Conservation (phyloP, 2,113 vertebrate species). For the Harpagus bidentatus region DNA sequence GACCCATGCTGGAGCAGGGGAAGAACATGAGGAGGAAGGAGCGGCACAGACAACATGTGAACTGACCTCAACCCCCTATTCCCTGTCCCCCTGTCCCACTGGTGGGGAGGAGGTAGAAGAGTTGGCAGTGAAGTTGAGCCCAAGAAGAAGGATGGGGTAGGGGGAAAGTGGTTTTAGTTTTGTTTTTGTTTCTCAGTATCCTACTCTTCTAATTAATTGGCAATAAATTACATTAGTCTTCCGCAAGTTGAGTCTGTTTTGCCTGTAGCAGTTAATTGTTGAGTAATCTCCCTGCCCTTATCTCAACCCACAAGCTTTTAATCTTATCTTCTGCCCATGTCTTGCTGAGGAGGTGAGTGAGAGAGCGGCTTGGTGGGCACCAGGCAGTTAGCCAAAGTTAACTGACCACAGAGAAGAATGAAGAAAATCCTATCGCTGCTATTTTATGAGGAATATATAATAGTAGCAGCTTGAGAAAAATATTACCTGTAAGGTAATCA, state of each 20-base stretch:
- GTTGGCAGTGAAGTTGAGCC: neutral
- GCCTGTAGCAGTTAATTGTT: neutral
- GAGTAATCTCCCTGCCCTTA: neutral
- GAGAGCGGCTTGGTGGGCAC: neutral
- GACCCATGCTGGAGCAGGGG: neutral
- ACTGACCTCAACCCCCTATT: neutral
- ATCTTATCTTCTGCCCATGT: neutral
- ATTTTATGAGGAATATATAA: neutral
- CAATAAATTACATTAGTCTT: neutral
- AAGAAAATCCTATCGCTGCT: neutral
- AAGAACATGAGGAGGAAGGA: neutral
- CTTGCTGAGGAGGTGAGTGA: neutral
- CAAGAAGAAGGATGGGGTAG: neutral
- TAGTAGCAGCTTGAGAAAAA: neutral
- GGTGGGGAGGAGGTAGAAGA: neutral
- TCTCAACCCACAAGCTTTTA: neutral
- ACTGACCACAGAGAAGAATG: neutral
- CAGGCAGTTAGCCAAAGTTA: neutral
- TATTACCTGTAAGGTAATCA: conserved; percentile 96
- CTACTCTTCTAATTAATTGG: neutral
- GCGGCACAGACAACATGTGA: accelerated
- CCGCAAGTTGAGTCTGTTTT: neutral
- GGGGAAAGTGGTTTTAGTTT: neutral
- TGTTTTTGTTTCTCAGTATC: neutral
- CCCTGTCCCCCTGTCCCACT: accelerated